These are phyloP conservation scores for Lutraria lutraria DNA, from an alignment of 2,888 invertebrate genomes.

Conservation along the genomic window DNA sequence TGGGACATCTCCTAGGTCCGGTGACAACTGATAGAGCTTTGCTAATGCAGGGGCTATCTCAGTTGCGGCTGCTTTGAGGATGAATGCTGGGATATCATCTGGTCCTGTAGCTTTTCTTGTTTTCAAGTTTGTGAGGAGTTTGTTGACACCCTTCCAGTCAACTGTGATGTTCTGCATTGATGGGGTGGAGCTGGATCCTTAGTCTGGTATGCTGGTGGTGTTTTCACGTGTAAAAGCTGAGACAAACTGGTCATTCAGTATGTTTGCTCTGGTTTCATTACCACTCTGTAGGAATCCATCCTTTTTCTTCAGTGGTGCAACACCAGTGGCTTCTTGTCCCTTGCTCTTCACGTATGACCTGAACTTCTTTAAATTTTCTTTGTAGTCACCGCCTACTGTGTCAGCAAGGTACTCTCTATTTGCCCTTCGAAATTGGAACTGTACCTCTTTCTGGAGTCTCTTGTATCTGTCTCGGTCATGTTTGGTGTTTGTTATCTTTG, in stretches of 20 bases:
- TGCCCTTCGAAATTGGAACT: not conserved
- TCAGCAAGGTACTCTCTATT: not conserved
- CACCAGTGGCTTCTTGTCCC: too few relatives aligned
- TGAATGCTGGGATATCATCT: not conserved
- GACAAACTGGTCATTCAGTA: too few relatives aligned
- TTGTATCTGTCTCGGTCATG: constrained; percentile 7
- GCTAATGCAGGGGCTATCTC: not conserved
- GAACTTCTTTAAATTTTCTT: not conserved
- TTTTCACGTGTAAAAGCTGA: not conserved
- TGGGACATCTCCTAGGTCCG: too few relatives aligned
- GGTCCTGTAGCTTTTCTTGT: not conserved
- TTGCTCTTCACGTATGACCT: not conserved
- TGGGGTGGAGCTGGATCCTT: too few relatives aligned
- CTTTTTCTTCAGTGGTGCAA: not conserved
- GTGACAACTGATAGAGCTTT: too few relatives aligned
- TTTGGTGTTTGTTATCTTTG: constrained; percentile 1
- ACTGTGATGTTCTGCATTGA: too few relatives aligned
- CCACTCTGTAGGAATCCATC: not conserved
- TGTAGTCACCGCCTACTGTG: not conserved
- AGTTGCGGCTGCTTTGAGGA: too few relatives aligned
- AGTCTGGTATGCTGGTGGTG: not conserved
- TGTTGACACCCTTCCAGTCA: too few relatives aligned
- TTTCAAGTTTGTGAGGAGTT: too few relatives aligned
- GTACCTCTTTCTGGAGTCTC: constrained; percentile 6
- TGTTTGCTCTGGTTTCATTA: too few relatives aligned